Evolutionary conservation across 2,113 vertebrate genomes (phyloP).

Genomic region (Sinocyclocheilus anshuiensis): DNA sequence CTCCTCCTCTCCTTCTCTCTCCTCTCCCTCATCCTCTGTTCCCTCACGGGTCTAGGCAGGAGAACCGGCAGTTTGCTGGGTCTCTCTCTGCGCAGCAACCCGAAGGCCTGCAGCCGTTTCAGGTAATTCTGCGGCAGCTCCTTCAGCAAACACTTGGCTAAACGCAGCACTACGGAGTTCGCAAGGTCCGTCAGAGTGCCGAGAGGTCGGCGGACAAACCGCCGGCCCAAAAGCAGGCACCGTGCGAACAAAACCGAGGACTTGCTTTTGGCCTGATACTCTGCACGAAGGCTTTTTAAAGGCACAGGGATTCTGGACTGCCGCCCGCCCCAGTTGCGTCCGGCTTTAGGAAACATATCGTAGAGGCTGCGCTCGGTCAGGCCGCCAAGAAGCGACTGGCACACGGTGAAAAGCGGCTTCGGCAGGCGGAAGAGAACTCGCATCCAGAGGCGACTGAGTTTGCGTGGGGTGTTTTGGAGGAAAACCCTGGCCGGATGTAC

Average conservation of each 20-base stretch:
- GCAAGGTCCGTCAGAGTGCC: conserved; percentile 75
- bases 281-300: conserved; percentile 64
- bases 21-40: conserved; percentile 68
- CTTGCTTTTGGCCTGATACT: conserved; percentile 59
- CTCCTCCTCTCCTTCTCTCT: conserved; percentile 70
- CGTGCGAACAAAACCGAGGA: conserved; percentile 49
- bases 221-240: conserved; percentile 61
- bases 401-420: conserved; percentile 79
- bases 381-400: conserved; percentile 81
- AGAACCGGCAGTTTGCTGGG: conserved; percentile 82
- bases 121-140: conserved; percentile 72
- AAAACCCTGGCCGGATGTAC: conserved; percentile 71
- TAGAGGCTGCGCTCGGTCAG: conserved; percentile 84
- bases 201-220: conserved; percentile 69
- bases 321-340: conserved; percentile 81
- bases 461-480: conserved; percentile 74
- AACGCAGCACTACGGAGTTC: conserved; percentile 68
- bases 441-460: conserved; percentile 81
- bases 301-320: conserved; percentile 84
- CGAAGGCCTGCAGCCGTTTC: conserved; percentile 72
- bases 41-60: conserved; percentile 73
- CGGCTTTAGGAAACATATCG: conserved; percentile 89
- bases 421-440: conserved; percentile 82
- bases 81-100: conserved; percentile 76
- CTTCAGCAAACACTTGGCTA: conserved; percentile 72